Conservation (phyloP, 2,113 vertebrate species). For the Misgurnus mizolepis region DNA sequence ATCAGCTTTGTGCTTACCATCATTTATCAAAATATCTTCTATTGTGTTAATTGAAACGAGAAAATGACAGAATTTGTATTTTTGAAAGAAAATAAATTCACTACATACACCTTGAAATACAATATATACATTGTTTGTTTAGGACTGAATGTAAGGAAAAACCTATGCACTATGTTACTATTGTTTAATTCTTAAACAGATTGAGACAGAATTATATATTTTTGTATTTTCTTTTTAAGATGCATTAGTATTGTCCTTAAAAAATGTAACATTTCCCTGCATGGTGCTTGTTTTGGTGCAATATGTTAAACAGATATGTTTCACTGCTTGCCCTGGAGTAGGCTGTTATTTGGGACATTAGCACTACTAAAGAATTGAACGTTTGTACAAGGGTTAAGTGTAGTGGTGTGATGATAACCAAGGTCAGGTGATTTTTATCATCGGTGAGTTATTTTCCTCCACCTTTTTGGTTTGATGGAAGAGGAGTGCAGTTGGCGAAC, state of each 20-base stretch:
- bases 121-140: too few relatives aligned
- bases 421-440: slow-evolving; percentile 33
- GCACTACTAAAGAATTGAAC: slow-evolving; percentile 30
- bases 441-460: background rate
- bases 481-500: background rate
- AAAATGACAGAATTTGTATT: too few relatives aligned
- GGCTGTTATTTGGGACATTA: slow-evolving; percentile 39
- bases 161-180: too few relatives aligned
- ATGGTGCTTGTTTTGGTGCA: background rate
- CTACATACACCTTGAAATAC: too few relatives aligned
- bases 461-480: background rate
- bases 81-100: too few relatives aligned
- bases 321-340: slow-evolving; percentile 27
- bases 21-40: too few relatives aligned
- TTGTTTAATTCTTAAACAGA: too few relatives aligned
- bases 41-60: too few relatives aligned
- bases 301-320: slow-evolving; percentile 3
- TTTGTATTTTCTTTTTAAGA: background rate
- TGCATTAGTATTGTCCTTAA: background rate
- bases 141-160: too few relatives aligned
- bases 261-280: background rate
- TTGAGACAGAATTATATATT: too few relatives aligned
- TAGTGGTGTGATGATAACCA: slow-evolving; percentile 45
- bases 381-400: slow-evolving; percentile 41
- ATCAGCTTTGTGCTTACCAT: too few relatives aligned